Evolutionary conservation across 1,140 invertebrate genomes (phyloP).

Genomic region (Aphelinus atriplicis): DNA sequence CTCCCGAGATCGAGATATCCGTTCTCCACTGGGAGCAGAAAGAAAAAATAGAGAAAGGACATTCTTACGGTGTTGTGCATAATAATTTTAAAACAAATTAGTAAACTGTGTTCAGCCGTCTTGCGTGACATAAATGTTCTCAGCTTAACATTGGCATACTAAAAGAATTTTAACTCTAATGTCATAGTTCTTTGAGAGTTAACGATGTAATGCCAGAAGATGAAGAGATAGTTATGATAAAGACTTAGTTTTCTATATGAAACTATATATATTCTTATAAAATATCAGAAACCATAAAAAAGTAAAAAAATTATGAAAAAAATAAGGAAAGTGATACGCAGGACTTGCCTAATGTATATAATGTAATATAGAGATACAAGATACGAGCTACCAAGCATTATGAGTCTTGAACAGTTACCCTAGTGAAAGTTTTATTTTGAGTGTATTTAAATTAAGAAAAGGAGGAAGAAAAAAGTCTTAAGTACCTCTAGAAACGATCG

Average conservation of each 20-base stretch:
- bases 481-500: constrained; percentile 39
- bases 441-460: constrained; percentile 42
- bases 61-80: constrained; percentile 28
- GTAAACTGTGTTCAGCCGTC: constrained; percentile 51
- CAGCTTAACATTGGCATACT: constrained; percentile 36
- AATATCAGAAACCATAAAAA: constrained; percentile 45
- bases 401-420: constrained; percentile 36
- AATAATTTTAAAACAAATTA: constrained; percentile 38
- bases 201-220: constrained; percentile 48
- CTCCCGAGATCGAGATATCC: constrained; percentile 4
- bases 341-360: constrained; percentile 64
- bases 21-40: constrained; percentile 1
- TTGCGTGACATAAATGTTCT: constrained; percentile 42
- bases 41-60: constrained; percentile 17
- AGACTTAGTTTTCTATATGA: constrained; percentile 66
- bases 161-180: constrained; percentile 45
- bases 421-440: constrained; percentile 58
- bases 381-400: constrained; percentile 36
- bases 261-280: constrained; percentile 64
- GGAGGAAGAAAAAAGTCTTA: constrained; percentile 39
- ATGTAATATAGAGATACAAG: constrained; percentile 57
- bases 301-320: constrained; percentile 28
- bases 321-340: constrained; percentile 51
- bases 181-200: constrained; percentile 55
- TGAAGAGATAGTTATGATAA: constrained; percentile 54